Evolutionary conservation across 35 echinoderm and acorn worm genomes (phyloP), one percentile per base, ranked within the genome.

Genomic region (Amphiura filiformis): DNA sequence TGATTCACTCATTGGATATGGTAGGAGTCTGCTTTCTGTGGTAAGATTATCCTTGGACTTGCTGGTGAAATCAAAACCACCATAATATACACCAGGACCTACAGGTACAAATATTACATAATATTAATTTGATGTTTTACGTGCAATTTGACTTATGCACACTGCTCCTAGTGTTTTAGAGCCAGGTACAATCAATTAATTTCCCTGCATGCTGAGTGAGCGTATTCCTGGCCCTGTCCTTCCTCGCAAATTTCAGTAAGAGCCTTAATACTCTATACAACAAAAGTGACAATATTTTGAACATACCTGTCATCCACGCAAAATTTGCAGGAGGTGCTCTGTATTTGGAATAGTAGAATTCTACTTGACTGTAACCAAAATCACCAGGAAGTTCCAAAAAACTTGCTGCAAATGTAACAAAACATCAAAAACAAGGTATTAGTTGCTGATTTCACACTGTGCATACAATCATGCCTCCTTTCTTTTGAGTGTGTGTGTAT

Each of bases 291-390:
- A n/a, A n/a, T n/a, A n/a, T n/a, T n/a, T n/a, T 37, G 20, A 22
- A 65, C 37, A 80, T 92, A 99, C 96, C 96, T 52, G 96, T 95
- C 96, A 99, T 99, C 96, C 96, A 99, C 32, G 96, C 96, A 92
- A 99, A 98, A 36, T 87, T 32, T 85, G 49, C 3, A 82, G 84
- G 18, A n/a, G 82, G 57, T 35, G 87, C 76, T 78, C 87, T 92
- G 22, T 85, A 75, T 82, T 92, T 99, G 1, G 78, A 86, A 37
- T 87, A 89, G 84, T 87, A 94, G 56, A 92, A 88, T 65, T 95
- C 85, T 0, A 99, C 76, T 37, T 95, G 61, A 76, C 96, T 99
- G 93, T 99, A 99, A 13, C 96, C 96, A 89, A 98, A 94, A 81
- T 94, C 94, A 39, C 96, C 96, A 33, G 96, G 96, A 26, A 99